Percentiles rank a stretch among this genome's conserved stretches.
Conservation (phyloP, 2,797 vertebrate genomes). For the Cyprinella venusta region DNA sequence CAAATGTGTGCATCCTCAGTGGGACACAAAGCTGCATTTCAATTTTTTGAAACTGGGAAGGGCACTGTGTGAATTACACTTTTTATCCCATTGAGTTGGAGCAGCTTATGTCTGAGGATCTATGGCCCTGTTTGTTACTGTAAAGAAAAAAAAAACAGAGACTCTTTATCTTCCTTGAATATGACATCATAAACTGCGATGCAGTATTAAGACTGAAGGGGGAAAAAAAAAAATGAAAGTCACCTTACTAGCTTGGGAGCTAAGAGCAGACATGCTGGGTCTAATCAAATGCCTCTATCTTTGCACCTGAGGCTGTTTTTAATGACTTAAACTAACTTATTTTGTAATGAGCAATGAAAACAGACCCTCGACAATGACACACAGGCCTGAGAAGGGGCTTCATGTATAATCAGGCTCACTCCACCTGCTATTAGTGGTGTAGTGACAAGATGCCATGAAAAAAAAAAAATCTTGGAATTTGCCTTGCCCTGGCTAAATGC, state of each 20-base stretch:
- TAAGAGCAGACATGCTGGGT: slow-evolving; percentile 24
- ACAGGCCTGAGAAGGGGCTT: slow-evolving; percentile 15
- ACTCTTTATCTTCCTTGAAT: background rate
- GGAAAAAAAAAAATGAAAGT: slow-evolving; percentile 33
- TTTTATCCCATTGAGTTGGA: slow-evolving; percentile 62
- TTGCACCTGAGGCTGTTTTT: slow-evolving; percentile 51
- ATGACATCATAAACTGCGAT: background rate
- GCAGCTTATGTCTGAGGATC: slow-evolving; percentile 21
- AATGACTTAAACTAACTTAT: slow-evolving; percentile 47
- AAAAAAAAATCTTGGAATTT: slow-evolving; percentile 5
- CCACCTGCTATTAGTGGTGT: slow-evolving; percentile 38
- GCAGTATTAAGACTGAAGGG: slow-evolving; percentile 1
- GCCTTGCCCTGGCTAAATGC: slow-evolving; percentile 34
- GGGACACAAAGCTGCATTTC: slow-evolving; percentile 65
- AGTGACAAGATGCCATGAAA: slow-evolving; percentile 36
- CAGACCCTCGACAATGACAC: slow-evolving; percentile 48
- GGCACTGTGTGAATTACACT: slow-evolving; percentile 62
- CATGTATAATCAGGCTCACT: background rate
- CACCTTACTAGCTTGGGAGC: slow-evolving; percentile 26
- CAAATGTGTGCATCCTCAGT: slow-evolving; percentile 59
- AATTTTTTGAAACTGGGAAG: slow-evolving; percentile 59
- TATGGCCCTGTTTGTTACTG: slow-evolving; percentile 29
- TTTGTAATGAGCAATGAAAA: slow-evolving; percentile 41
- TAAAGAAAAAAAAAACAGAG: background rate
- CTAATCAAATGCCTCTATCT: slow-evolving; percentile 27